Evolutionary conservation across 2,113 vertebrate genomes (phyloP).

Genomic region (Engraulis encrasicolus): DNA sequence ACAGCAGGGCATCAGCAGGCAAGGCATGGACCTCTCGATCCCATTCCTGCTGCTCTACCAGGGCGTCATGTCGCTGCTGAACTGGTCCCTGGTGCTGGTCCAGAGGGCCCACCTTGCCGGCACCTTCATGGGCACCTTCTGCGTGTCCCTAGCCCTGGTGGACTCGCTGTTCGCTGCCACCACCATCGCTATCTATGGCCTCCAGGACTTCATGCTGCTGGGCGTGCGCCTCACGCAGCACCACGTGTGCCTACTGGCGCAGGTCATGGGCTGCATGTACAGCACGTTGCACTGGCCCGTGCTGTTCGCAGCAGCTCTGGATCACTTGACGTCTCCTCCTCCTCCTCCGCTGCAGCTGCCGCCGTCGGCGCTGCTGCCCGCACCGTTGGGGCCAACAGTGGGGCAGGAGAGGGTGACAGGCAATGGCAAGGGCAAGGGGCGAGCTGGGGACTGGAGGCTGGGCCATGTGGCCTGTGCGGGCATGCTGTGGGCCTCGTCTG

Average conservation of each 20-base stretch:
- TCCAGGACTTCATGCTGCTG: conserved; percentile 67
- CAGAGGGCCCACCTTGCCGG: conserved; percentile 57
- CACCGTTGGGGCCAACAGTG: too few relatives aligned
- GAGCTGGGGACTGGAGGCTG: conserved; percentile 51
- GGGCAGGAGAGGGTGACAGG: too few relatives aligned
- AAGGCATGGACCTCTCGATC: conserved; percentile 51
- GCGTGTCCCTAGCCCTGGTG: conserved; percentile 74
- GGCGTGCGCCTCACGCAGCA: conserved; percentile 76
- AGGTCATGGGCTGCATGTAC: conserved; percentile 74
- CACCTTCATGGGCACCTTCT: conserved; percentile 80
- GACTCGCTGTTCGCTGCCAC: conserved; percentile 72
- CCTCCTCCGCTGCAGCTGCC: too few relatives aligned
- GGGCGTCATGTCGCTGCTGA: conserved; percentile 76
- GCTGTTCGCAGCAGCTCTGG: conserved; percentile 68
- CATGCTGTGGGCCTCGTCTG: conserved; percentile 68
- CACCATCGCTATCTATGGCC: conserved; percentile 65
- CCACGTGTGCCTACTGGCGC: conserved; percentile 82
- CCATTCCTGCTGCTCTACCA: conserved; percentile 72
- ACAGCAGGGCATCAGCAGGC: too few relatives aligned
- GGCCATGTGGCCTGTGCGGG: conserved; percentile 55
- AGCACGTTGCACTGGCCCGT: conserved; percentile 76
- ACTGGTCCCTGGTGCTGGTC: conserved; percentile 73
- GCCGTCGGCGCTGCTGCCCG: too few relatives aligned
- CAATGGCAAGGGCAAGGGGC: too few relatives aligned
- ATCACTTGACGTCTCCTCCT: too few relatives aligned